Percentiles rank a stretch among this genome's conserved stretches.
These are phyloP conservation scores for Amphiura filiformis DNA, from an alignment of 35 echinoderm and acorn worm species.

Conservation along the genomic window DNA sequence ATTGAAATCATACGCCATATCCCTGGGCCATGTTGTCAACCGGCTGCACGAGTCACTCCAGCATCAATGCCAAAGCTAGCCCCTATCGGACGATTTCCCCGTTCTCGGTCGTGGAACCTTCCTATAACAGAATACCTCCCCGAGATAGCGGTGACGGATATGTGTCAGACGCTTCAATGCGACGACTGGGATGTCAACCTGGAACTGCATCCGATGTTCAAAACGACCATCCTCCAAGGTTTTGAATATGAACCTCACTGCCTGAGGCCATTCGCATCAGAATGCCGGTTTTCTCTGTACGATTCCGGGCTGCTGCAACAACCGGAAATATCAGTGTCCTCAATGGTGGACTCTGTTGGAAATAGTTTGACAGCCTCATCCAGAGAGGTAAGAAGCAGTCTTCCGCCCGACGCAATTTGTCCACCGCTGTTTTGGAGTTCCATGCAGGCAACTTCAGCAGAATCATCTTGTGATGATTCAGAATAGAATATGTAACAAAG, in stretches of 20 bases:
- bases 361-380: too few species aligned
- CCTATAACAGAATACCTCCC: not conserved
- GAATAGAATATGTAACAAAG: too few species aligned
- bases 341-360: too few species aligned
- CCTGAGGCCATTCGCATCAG: not conserved
- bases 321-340: not conserved
- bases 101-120: too few species aligned
- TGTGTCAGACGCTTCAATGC: not conserved
- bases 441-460: too few species aligned
- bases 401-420: not conserved
- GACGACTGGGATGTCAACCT: not conserved
- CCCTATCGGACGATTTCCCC: too few species aligned
- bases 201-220: not conserved
- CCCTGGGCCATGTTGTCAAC: too few species aligned
- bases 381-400: too few species aligned
- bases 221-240: not conserved
- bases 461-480: too few species aligned
- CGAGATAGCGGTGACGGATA: not conserved
- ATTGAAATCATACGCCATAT: too few species aligned
- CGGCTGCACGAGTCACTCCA: too few species aligned
- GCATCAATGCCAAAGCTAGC: too few species aligned
- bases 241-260: not conserved
- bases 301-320: not conserved
- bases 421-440: not conserved
- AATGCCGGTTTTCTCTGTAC: not conserved